Evolutionary conservation across 2,797 vertebrate genomes (phyloP).

Genomic region (Fratercula arctica): DNA sequence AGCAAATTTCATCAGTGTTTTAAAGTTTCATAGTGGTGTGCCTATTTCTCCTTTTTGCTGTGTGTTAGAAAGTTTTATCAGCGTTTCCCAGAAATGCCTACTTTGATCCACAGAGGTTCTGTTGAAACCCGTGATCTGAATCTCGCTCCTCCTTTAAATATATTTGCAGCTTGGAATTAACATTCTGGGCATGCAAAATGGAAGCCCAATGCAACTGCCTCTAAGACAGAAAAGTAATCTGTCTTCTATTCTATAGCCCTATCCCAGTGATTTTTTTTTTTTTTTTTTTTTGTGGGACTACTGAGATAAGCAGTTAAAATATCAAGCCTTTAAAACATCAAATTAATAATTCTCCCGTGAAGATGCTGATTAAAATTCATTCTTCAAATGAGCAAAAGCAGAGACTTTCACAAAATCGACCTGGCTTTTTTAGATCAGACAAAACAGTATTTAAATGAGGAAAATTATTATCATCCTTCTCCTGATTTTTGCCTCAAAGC

Average conservation of each 20-base stretch:
- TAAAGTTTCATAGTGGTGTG: conserved; percentile 85
- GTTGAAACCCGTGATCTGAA: conserved; percentile 46
- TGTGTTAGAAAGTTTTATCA: conserved; percentile 83
- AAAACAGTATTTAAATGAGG: conserved; percentile 22
- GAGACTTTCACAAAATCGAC: neutral
- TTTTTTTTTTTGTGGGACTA: neutral
- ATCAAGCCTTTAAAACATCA: neutral
- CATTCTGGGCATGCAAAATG: neutral
- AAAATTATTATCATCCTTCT: conserved; percentile 24
- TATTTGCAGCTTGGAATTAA: conserved; percentile 8
- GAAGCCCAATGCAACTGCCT: neutral
- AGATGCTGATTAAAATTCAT: conserved; percentile 14
- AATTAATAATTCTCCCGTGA: neutral
- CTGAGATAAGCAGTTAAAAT: neutral
- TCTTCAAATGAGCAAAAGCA: conserved; percentile 57
- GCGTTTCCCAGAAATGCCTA: conserved; percentile 83
- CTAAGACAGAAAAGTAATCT: neutral
- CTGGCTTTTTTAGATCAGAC: conserved; percentile 24
- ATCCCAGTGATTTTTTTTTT: neutral
- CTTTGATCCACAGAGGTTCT: conserved; percentile 60
- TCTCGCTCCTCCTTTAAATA: conserved; percentile 1
- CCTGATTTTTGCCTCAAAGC: conserved; percentile 31
- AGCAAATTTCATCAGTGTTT: conserved; percentile 83
- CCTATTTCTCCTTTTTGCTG: conserved; percentile 84
- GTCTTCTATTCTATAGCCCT: neutral